These are phyloP conservation scores for Onchidella celtica DNA, from an alignment of 2,888 invertebrate species.

Conservation along the genomic window DNA sequence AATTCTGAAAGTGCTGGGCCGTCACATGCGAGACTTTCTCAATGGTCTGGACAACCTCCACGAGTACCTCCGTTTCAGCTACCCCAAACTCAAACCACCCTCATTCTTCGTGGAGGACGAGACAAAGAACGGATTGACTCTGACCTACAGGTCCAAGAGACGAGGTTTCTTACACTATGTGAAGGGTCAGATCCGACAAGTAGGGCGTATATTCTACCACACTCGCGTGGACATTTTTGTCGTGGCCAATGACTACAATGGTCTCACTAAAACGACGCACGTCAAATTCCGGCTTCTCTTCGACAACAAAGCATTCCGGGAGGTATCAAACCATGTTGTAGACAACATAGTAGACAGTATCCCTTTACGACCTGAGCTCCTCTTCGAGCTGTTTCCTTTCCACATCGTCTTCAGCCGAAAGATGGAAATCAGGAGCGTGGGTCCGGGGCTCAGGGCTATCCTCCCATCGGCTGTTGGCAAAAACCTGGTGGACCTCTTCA, in stretches of 20 bases:
- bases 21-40: conserved; percentile 96
- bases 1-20: conserved; percentile 83
- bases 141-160: conserved; percentile 91
- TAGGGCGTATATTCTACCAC: conserved; percentile 95
- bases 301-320: conserved; percentile 85
- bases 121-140: conserved; percentile 90
- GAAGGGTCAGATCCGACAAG: conserved; percentile 96
- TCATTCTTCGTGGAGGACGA: conserved; percentile 98
- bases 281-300: conserved; percentile 96
- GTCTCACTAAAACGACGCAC: conserved; percentile 93
- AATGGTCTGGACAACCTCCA: conserved; percentile 97
- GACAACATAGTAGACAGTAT: conserved; percentile 56
- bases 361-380: conserved; percentile 81
- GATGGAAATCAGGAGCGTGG: conserved; percentile 78
- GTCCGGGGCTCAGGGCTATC: conserved; percentile 75
- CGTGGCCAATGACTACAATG: conserved; percentile 87
- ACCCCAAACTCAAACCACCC: conserved; percentile 93
- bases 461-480: conserved; percentile 84
- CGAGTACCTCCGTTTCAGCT: conserved; percentile 97
- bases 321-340: conserved; percentile 53
- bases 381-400: conserved; percentile 98
- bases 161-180: conserved; percentile 97
- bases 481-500: conserved; percentile 95
- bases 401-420: conserved; percentile 95
- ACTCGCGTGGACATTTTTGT: conserved; percentile 96